Conservation (phyloP, 2,797 vertebrate species). For the Halcyon smyrnensis region DNA sequence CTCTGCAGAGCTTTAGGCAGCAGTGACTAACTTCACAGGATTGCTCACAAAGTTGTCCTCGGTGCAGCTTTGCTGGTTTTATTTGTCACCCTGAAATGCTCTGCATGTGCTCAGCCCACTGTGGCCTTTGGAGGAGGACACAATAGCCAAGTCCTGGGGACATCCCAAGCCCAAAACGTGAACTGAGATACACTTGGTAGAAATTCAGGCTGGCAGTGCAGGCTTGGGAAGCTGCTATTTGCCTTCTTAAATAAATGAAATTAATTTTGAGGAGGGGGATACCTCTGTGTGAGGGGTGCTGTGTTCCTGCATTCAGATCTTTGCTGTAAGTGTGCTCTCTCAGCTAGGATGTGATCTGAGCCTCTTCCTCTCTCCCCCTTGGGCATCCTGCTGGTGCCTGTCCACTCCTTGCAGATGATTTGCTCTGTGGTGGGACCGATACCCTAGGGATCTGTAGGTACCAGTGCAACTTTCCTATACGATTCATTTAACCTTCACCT, state of each 20-base stretch:
- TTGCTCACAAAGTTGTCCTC: not conserved
- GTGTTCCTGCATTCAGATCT: not conserved
- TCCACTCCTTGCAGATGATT: not conserved
- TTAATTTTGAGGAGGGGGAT: not conserved
- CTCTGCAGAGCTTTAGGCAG: not conserved
- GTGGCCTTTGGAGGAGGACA: not conserved
- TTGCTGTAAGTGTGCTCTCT: rapidly evolving
- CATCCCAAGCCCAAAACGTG: not conserved
- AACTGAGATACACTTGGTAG: not conserved
- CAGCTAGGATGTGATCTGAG: not conserved
- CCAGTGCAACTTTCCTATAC: not conserved
- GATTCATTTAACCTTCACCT: not conserved
- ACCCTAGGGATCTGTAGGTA: not conserved
- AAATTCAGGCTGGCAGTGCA: not conserved
- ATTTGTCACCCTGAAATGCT: not conserved
- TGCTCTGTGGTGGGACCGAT: not conserved
- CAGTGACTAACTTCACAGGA: not conserved
- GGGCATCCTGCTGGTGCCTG: not conserved
- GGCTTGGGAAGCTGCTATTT: not conserved
- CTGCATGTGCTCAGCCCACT: not conserved
- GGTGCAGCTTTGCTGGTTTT: not conserved
- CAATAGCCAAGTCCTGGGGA: rapidly evolving
- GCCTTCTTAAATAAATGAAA: not conserved
- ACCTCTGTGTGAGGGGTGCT: not conserved
- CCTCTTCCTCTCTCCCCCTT: not conserved